Percentiles rank a stretch among this genome's conserved stretches.
phyloP scores from a whole-genome alignment of 2,797 vertebrate species.

The Eidolon dupreanum region DNA sequence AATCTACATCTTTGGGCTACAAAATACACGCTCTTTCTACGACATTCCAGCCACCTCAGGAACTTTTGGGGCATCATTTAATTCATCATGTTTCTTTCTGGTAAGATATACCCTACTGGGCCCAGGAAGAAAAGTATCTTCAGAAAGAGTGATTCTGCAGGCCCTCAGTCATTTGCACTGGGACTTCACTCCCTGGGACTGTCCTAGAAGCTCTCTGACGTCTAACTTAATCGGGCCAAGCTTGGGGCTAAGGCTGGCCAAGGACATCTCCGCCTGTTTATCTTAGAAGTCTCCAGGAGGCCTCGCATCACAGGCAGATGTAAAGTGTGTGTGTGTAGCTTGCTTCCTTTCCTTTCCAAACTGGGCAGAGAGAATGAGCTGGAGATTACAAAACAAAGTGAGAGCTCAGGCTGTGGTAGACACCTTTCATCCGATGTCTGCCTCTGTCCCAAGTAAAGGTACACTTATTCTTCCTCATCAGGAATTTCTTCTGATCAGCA shows the following conservation, averaged over 20 bases:
- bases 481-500: not conserved
- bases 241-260: not conserved
- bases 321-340: accelerated
- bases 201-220: not conserved
- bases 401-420: not conserved
- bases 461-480: not conserved
- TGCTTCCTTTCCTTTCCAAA: not conserved
- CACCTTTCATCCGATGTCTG: not conserved
- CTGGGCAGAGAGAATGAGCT: not conserved
- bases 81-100: not conserved
- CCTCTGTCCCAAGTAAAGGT: not conserved
- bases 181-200: not conserved
- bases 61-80: not conserved
- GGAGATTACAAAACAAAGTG: not conserved
- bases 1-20: not conserved
- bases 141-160: not conserved
- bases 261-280: not conserved
- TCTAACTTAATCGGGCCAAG: not conserved
- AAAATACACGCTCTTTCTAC: not conserved
- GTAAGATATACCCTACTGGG: not conserved
- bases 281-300: not conserved
- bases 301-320: not conserved
- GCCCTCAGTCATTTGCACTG: not conserved
- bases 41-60: not conserved
- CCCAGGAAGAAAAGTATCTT: not conserved